Conservation (phyloP, 1,140 invertebrate species). For the Drosophila azteca region DNA sequence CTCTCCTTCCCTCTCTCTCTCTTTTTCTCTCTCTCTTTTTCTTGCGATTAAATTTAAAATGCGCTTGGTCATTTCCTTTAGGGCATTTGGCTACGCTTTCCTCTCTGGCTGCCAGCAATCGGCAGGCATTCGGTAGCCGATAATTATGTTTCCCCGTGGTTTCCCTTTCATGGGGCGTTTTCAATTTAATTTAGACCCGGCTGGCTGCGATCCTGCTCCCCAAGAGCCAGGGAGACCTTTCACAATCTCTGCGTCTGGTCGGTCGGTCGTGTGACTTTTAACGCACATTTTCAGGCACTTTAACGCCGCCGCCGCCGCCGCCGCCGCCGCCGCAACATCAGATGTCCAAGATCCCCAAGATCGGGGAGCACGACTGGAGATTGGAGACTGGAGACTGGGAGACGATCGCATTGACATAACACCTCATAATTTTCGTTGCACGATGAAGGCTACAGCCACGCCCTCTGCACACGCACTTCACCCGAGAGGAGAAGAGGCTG, state of each 20-base stretch:
- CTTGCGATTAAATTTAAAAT: constrained; percentile 5
- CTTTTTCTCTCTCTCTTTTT: no score
- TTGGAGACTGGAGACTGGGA: constrained; percentile 8
- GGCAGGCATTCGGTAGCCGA: constrained; percentile 57
- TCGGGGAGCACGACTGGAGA: constrained; percentile 11
- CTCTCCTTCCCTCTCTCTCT: no score
- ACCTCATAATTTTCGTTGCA: constrained; percentile 79
- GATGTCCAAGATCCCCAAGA: not conserved
- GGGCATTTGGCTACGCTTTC: constrained; percentile 43
- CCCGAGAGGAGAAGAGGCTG: no score
- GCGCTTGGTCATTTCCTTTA: constrained; percentile 20
- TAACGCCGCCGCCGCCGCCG: constrained; percentile 50
- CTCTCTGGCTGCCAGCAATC: constrained; percentile 28
- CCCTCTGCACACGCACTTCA: constrained; percentile 64
- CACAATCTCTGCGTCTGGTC: constrained; percentile 60
- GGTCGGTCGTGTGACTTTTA: constrained; percentile 78
- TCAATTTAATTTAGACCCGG: constrained; percentile 68
- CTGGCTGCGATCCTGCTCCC: constrained; percentile 26
- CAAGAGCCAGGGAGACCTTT: constrained; percentile 37
- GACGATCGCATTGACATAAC: constrained; percentile 73
- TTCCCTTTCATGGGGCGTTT: constrained; percentile 76
- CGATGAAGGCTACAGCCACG: constrained; percentile 65
- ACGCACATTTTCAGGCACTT: constrained; percentile 76
- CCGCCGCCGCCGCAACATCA: no score
- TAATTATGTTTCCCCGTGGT: constrained; percentile 49